These are phyloP conservation scores for Picathartes gymnocephalus DNA, from an alignment of 2,113 vertebrate species.

Conservation along the genomic window DNA sequence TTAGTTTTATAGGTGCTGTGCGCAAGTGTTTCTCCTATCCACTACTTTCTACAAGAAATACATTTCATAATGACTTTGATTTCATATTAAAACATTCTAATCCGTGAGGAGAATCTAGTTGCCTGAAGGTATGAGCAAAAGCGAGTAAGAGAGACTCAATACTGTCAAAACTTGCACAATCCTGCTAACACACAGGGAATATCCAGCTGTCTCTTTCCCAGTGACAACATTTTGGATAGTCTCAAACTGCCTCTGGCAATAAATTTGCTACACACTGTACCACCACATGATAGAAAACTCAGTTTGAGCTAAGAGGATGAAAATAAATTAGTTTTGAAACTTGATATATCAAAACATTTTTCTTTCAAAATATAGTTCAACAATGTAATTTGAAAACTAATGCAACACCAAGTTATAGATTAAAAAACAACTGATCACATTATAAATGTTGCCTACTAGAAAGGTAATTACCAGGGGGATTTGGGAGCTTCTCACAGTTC, in stretches of 20 bases:
- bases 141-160: not conserved
- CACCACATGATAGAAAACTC: not conserved
- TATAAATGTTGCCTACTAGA: not conserved
- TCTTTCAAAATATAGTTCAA: not conserved
- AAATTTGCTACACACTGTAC: not conserved
- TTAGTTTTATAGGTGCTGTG: not conserved
- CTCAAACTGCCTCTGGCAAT: not conserved
- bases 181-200: not conserved
- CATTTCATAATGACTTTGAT: not conserved
- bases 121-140: not conserved
- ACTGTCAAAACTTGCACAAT: not conserved
- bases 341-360: not conserved
- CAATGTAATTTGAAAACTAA: not conserved
- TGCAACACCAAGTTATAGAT: not conserved
- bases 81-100: slow-evolving; percentile 17
- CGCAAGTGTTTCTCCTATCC: not conserved
- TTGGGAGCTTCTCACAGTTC: not conserved
- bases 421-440: not conserved
- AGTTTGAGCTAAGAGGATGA: not conserved
- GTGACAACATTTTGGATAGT: not conserved
- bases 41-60: not conserved
- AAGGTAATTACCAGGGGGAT: not conserved
- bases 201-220: not conserved
- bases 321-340: not conserved
- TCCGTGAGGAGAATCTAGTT: not conserved